Evolutionary conservation across 2,888 invertebrate species (phyloP), one percentile per base, ranked within the genome.

Genomic region (Rosalia funebris): DNA sequence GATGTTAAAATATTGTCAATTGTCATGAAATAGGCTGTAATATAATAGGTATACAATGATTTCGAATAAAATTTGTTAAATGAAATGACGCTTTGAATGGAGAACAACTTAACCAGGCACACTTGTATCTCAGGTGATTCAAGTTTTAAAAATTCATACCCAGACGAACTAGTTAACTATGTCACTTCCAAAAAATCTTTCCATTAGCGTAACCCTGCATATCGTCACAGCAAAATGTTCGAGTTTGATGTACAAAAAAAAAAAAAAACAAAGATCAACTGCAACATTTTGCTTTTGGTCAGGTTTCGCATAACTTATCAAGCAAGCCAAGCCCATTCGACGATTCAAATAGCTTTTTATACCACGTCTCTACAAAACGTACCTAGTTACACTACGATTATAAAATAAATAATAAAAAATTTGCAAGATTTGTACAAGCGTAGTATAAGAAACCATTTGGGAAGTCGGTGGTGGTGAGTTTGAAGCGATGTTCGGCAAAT

Each of bases 361-460:
- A 16, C 14, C 31, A 46, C 10, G 19, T 19, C 36, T 19, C 11
- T 48, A 37, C 34, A 48, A 48, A 41, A 10, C 10, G 15, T 36
- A 4, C 12, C 36, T 36, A 36, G n/a, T n/a, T n/a, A n/a, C n/a
- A n/a, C n/a, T n/a, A n/a, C n/a, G 39, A 39, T 15, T 15, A 34
- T 36, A 39, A 10, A 31, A 50, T 50, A 50, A 50, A 50, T 50
- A 48, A 37, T 34, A 48, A 19, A 36, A 17, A n/a, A 48, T 16
- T 34, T 19, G 36, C 19, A 5, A 20, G 17, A 17, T n/a, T 41
- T 41, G 15, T 17, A 41, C 11, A 48, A 48, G 17, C 19, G 16
- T 37, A 36, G 17, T 9, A 17, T 17, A 37, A 37, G 34, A 48
- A 37, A 17, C 34, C 17, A 47, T 36, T 5, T 1, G 1, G 1